phyloP scores from a whole-genome alignment of 2,113 vertebrate genomes.

The Neolamprologus hecqui region DNA sequence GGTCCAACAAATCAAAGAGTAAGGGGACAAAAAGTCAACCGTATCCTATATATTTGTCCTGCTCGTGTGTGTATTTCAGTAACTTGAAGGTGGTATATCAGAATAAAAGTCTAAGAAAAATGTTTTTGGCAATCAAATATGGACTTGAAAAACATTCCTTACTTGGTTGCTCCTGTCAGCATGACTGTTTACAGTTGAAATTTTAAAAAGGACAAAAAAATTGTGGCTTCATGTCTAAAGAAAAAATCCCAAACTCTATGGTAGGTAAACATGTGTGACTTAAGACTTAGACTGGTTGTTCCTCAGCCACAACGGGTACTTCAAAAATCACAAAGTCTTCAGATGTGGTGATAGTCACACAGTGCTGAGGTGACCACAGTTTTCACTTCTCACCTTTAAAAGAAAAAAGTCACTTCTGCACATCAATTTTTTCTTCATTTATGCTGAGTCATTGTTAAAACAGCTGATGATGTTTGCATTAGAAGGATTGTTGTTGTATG shows the following conservation, averaged over 20 bases:
- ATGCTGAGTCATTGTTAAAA: not conserved
- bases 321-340: not conserved
- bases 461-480: not conserved
- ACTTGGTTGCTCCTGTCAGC: not conserved
- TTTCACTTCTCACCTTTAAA: not conserved
- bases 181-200: not conserved
- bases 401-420: not conserved
- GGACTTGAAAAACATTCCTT: not conserved
- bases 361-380: not conserved
- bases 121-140: rapidly evolving
- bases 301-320: not conserved
- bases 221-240: not conserved
- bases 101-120: not conserved
- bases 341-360: not conserved
- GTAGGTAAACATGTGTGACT: not conserved
- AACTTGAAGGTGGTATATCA: not conserved
- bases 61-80: not conserved
- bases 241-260: not conserved
- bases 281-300: rapidly evolving
- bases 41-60: not conserved
- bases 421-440: not conserved
- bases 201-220: rapidly evolving
- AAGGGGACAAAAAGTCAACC: rapidly evolving
- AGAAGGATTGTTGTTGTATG: rapidly evolving
- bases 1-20: not conserved